phyloP scores from a whole-genome alignment of 1,140 invertebrate genomes.

The Zaprionus africanus region DNA sequence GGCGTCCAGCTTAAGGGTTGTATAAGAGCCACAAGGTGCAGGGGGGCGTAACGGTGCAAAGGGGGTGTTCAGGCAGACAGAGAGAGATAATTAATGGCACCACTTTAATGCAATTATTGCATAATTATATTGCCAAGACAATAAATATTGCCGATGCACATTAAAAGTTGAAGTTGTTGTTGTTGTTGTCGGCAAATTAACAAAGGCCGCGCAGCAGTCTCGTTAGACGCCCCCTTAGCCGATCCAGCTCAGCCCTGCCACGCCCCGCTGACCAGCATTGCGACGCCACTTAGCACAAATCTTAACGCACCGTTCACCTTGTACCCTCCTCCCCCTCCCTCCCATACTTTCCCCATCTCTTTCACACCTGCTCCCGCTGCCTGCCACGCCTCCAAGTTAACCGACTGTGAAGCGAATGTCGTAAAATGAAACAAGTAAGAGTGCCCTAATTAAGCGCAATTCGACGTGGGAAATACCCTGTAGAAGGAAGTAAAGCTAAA shows the following conservation, averaged over 20 bases:
- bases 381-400: conserved; percentile 14
- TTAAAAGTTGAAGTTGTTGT: conserved; percentile 45
- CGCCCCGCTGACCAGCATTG: conserved; percentile 36
- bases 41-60: no score
- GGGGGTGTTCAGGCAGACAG: not conserved
- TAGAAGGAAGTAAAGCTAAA: not conserved
- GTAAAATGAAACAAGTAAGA: conserved; percentile 25
- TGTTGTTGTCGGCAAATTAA: conserved; percentile 66
- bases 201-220: conserved; percentile 53
- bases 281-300: conserved; percentile 19
- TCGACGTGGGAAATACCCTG: not conserved
- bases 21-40: not conserved
- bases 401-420: conserved; percentile 41
- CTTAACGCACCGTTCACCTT: not conserved
- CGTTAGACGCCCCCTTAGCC: conserved; percentile 34
- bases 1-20: not conserved
- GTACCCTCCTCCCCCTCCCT: not conserved
- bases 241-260: conserved; percentile 18
- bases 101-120: conserved; percentile 80
- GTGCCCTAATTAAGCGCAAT: not conserved
- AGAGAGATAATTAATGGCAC: conserved; percentile 73
- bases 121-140: conserved; percentile 79
- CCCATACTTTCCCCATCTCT: not conserved
- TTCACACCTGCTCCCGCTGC: not conserved
- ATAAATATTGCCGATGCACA: conserved; percentile 70